Evolutionary conservation across 1,140 invertebrate species (phyloP), one percentile per base, ranked within the genome.

Genomic region (Pararge aegeria): DNA sequence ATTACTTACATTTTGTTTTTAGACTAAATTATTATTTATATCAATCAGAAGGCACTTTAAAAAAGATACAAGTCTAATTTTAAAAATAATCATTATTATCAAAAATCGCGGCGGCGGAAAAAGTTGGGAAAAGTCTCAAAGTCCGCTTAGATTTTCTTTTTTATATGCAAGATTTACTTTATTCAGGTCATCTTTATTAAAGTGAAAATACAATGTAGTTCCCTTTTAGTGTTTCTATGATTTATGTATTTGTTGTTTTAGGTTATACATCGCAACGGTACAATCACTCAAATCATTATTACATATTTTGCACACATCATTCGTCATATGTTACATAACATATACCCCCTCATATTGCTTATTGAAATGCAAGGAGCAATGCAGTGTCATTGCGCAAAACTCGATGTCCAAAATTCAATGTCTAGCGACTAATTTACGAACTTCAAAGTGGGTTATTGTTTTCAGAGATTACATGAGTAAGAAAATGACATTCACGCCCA

Each of bases 191-290:
- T 18, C 24, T 27, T 51, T 29, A 12, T 29, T 50, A 29, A 20
- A 46, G 18, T 21, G 9, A 7, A 19, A 4, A 46, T 51, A 24
- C 7, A 10, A 10, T 34, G 1, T 27, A 27, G 1, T 40, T 40
- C 9, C 38, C 15, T 40, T 40, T 40, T 1, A 34, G 10, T 12
- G 30, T 34, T 34, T 46, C 16, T 46, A 46, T 19, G 30, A 29
- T 65, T 56, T 65, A 73, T 67, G 34, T 80, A 74, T 81, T 75
- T 86, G 72, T 88, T 89, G 87, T 89, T 89, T 84, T 89, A 89
- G 87, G 87, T 89, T 87, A 69, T 78, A 85, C 83, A 68, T 62
- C 79, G 73, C 78, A 54, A 78, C 83, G 66, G 70, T 87, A 74
- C 55, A 77, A 59, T 70, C 75, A 72, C 65, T 83, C 63, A 83